Conservation (phyloP, 2,113 vertebrate species). For the Gymnorhina tibicen region DNA sequence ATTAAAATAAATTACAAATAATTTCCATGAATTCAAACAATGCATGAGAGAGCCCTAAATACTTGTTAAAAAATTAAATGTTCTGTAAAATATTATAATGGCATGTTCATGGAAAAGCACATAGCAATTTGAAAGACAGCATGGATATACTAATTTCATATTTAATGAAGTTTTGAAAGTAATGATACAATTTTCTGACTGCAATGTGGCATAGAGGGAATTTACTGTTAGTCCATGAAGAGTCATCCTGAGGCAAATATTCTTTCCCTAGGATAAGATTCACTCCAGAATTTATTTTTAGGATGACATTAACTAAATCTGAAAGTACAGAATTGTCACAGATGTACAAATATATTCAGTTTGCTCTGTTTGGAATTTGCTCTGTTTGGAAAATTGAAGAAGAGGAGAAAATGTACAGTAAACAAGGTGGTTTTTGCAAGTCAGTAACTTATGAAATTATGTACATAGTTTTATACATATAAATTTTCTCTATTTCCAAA, state of each 20-base stretch:
- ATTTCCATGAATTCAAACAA: not conserved
- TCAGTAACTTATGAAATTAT: not conserved
- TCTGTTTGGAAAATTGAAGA: not conserved
- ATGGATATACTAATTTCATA: not conserved
- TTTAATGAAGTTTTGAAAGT: conserved; percentile 4
- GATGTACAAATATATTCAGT: not conserved
- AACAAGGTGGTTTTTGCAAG: not conserved
- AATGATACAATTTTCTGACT: not conserved
- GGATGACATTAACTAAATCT: not conserved
- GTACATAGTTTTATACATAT: not conserved
- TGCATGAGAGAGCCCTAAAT: not conserved
- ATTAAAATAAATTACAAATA: conserved; percentile 42
- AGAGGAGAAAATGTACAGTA: not conserved
- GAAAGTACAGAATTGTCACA: not conserved
- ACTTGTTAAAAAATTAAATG: not conserved
- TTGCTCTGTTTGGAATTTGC: not conserved
- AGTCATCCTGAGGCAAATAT: not conserved
- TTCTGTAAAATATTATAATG: not conserved
- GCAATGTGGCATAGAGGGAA: not conserved
- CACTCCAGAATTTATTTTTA: not conserved
- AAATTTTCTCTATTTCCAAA: not conserved
- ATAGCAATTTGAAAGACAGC: not conserved
- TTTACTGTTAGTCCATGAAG: not conserved
- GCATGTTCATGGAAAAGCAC: not conserved
- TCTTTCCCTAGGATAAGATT: not conserved